Evolutionary conservation across 2,113 vertebrate species (phyloP).

Genomic region (Noctilio leporinus): DNA sequence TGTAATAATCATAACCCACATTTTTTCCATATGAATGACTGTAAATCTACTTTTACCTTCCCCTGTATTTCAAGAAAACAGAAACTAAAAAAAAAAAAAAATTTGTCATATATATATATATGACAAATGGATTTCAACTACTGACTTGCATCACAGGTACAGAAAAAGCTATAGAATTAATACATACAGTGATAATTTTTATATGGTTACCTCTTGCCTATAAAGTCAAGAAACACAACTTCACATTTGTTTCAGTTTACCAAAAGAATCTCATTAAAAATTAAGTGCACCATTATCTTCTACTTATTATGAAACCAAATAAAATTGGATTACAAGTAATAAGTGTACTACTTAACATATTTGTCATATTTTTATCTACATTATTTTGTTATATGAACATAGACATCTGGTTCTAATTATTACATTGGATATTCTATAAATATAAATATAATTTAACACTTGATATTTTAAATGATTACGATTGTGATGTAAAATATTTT

Average conservation of each 20-base stretch:
- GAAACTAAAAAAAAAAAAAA: background rate
- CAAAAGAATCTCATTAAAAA: background rate
- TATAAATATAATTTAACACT: constrained; percentile 63
- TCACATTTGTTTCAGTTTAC: background rate
- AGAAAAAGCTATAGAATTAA: background rate
- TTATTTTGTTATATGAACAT: constrained; percentile 25
- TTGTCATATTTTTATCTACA: constrained; percentile 51
- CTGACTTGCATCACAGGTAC: background rate
- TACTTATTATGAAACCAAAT: constrained; percentile 42
- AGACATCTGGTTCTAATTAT: background rate
- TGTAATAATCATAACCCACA: background rate
- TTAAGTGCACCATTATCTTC: background rate
- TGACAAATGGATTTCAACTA: background rate
- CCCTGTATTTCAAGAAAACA: background rate
- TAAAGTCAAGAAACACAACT: background rate
- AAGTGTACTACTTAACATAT: constrained; percentile 53
- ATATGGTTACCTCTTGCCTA: background rate
- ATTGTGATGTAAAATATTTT: constrained; percentile 61
- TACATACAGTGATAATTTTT: background rate
- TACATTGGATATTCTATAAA: constrained; percentile 41
- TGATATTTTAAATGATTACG: constrained; percentile 48
- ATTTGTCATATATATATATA: no score
- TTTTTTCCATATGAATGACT: background rate
- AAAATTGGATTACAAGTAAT: background rate
- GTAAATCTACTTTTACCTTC: background rate